Evolutionary conservation across 2,888 invertebrate genomes (phyloP).

Genomic region (Belgica antarctica): DNA sequence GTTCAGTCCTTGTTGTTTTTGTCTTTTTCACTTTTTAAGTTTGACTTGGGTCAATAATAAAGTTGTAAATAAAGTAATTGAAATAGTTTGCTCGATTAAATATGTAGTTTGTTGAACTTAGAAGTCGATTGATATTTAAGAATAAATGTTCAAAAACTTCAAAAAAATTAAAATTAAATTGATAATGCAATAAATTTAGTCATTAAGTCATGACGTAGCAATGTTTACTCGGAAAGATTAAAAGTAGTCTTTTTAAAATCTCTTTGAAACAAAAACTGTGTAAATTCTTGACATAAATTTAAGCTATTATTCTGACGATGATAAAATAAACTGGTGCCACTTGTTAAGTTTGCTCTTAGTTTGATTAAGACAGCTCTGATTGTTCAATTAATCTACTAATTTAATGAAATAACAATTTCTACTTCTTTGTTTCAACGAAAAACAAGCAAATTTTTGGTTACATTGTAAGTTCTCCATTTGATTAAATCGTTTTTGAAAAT

Average conservation of each 20-base stretch:
- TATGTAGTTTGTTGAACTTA: no score
- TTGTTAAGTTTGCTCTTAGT: conserved; percentile 30
- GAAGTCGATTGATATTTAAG: conserved; percentile 18
- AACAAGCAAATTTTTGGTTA: no score
- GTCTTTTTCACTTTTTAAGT: no score
- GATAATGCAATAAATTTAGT: conserved; percentile 26
- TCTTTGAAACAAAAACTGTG: conserved; percentile 10
- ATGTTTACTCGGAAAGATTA: conserved; percentile 3
- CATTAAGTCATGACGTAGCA: conserved; percentile 26
- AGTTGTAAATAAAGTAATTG: no score
- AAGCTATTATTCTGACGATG: neutral
- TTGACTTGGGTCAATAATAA: no score
- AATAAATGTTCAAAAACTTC: conserved; percentile 11
- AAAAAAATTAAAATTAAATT: conserved; percentile 5
- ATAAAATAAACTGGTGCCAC: conserved; percentile 26
- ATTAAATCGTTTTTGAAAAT: no score
- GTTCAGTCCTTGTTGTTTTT: neutral
- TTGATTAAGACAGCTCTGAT: neutral
- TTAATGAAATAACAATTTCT: neutral
- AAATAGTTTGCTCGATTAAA: no score
- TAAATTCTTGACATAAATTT: conserved; percentile 15
- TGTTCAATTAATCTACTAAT: conserved; percentile 15
- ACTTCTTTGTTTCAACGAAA: no score
- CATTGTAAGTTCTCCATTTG: no score
- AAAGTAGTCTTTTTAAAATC: conserved; percentile 32